Percentiles rank a stretch among this genome's conserved stretches.
Evolutionary conservation across 2,113 vertebrate species (phyloP).

Genomic region (Elaphurus davidianus): DNA sequence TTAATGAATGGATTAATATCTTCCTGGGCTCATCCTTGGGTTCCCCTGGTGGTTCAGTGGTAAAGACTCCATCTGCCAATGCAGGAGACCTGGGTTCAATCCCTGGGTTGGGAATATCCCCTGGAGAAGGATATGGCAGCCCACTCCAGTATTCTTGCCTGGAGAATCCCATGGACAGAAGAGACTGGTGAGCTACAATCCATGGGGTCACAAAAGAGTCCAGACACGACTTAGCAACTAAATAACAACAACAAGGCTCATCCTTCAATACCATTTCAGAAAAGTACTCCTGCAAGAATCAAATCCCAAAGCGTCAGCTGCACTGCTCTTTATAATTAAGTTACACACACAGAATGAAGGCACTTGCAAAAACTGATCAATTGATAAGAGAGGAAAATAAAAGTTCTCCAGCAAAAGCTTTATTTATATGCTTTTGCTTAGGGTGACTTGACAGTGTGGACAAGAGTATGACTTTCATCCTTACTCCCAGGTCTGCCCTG

Average conservation of each 20-base stretch:
- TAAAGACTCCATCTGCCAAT: not conserved
- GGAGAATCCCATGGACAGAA: not conserved
- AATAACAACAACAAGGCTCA: not conserved
- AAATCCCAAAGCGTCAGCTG: not conserved
- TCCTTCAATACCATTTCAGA: not conserved
- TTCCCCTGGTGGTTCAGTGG: not conserved
- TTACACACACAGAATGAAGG: not conserved
- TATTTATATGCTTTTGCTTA: not conserved
- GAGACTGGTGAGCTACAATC: not conserved
- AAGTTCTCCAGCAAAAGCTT: conserved; percentile 1
- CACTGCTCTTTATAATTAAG: not conserved
- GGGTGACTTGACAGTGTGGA: not conserved
- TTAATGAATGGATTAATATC: not conserved
- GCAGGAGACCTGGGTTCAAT: not conserved
- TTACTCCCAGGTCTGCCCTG: not conserved
- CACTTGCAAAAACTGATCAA: not conserved
- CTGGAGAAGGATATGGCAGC: not conserved
- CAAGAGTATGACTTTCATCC: not conserved
- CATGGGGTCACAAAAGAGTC: not conserved
- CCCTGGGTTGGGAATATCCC: not conserved
- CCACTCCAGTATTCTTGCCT: not conserved
- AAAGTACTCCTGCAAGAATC: not conserved
- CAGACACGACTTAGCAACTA: not conserved
- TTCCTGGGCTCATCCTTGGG: not conserved
- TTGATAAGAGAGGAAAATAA: not conserved